Base-by-base conservation (phyloP, 2,888 invertebrate genomes). In the Xanthia icteritia region DNA sequence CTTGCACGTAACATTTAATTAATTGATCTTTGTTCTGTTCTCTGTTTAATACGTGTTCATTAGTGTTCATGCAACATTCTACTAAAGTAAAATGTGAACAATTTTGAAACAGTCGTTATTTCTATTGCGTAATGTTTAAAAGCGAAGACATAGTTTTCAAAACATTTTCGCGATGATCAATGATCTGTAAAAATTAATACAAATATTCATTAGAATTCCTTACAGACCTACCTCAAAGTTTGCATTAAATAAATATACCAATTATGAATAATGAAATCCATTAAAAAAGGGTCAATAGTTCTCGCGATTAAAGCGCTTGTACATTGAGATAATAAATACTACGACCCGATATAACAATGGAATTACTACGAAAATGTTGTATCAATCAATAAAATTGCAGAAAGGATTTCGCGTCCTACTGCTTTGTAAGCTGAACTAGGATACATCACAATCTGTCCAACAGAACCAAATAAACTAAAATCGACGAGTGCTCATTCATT, bases 1-100 rank as follows among this genome's bases (percentile, higher is more conserved):
- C 77, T 76, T 51, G 86, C 74, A 87, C 74, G 83, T 81, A 81
- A 79, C 76, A 83, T 87, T 73, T 78, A 86, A 81, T 87, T 86
- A 86, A 86, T 86, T 78, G 86, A 88, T 87, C 83, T 87, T 86
- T 86, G 87, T 87, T 84, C 87, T 84, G 66, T 75, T 67, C 72
- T 85, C 73, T 78, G 84, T 70, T 77, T 58, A 73, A 71, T 69
- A 84, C 84, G 69, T 81, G 69, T 84, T 82, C 64, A 79, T 79
- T 82, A 74, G 48, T 64, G 70, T 69, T 79, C 81, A 71, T 73
- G 73, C 73, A 77, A 70, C 83, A 81, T 84, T 84, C 51, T 75
- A 76, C 39, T 60, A 54, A 60, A 66, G 48, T 56, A 71, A 31
- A 71, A 83, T 64, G 63, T 58, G 23, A 74, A 61, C 48, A 36